These are phyloP conservation scores for Muraenolepis orangiensis DNA, from an alignment of 2,797 vertebrate genomes.

Conservation along the genomic window DNA sequence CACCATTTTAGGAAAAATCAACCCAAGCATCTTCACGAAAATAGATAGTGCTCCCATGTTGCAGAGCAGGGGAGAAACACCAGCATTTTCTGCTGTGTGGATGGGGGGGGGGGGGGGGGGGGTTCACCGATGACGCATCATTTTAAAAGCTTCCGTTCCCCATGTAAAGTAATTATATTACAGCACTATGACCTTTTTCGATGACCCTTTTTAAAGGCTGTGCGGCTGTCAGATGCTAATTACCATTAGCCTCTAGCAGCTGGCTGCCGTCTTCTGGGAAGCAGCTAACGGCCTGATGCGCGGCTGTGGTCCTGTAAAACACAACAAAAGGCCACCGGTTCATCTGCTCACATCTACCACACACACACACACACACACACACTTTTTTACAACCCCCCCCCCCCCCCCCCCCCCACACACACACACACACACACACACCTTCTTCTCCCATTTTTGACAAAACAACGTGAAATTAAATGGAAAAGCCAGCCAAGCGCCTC, in stretches of 20 bases:
- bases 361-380: background rate
- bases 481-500: background rate
- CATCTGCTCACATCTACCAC: constrained; percentile 48
- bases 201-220: constrained; percentile 64
- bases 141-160: constrained; percentile 47
- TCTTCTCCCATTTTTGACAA: background rate
- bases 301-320: constrained; percentile 62
- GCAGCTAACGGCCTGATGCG: background rate
- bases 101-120: constrained; percentile 11
- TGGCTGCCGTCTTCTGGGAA: constrained; percentile 66
- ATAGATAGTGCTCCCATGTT: too few relatives aligned
- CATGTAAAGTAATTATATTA: constrained; percentile 70
- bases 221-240: constrained; percentile 72
- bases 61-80: background rate
- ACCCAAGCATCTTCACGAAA: too few relatives aligned
- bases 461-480: background rate
- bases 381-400: background rate
- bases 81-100: background rate
- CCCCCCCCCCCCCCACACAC: background rate
- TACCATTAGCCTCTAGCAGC: constrained; percentile 73
- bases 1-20: background rate
- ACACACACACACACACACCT: background rate
- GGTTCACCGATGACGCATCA: constrained; percentile 50
- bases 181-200: constrained; percentile 68
- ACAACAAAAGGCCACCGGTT: constrained; percentile 66